Conservation (phyloP, 2,797 vertebrate genomes). For the Xenentodon cancila region DNA sequence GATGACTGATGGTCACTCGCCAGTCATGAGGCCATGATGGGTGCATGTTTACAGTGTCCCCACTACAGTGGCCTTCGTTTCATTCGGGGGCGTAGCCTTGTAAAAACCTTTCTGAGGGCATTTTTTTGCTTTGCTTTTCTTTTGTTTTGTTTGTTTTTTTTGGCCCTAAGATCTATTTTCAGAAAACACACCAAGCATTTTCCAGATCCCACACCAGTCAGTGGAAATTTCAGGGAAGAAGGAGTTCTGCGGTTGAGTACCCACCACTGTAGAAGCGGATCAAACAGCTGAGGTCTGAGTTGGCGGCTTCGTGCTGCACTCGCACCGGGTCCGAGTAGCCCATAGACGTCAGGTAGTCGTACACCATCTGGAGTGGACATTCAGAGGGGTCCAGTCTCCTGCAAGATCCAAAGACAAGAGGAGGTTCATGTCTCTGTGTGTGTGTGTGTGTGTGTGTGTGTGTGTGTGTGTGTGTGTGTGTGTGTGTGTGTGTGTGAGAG, state of each 20-base stretch:
- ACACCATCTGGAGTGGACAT: slow-evolving; percentile 92
- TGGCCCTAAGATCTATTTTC: slow-evolving; percentile 5
- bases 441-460: too few species aligned
- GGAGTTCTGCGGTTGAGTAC: slow-evolving; percentile 49
- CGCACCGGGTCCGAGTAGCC: slow-evolving; percentile 89
- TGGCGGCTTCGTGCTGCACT: slow-evolving; percentile 92
- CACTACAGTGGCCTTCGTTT: too few species aligned
- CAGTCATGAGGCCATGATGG: slow-evolving; percentile 24
- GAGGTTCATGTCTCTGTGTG: not conserved
- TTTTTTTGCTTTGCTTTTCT: too few species aligned
- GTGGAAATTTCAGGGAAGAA: slow-evolving; percentile 15
- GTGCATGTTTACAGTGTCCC: slow-evolving; percentile 29
- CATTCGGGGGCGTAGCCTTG: too few species aligned
- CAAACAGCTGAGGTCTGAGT: slow-evolving; percentile 96
- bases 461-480: too few species aligned
- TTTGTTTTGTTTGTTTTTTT: too few species aligned
- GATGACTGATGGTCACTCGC: slow-evolving; percentile 46
- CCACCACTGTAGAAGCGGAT: slow-evolving; percentile 96
- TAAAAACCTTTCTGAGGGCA: too few species aligned
- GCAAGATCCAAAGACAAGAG: slow-evolving; percentile 17
- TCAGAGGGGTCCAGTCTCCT: slow-evolving; percentile 92
- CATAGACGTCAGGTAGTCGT: slow-evolving; percentile 90
- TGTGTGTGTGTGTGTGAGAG: too few species aligned
- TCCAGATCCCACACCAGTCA: slow-evolving; percentile 13
- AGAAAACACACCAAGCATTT: slow-evolving; percentile 9